Evolutionary conservation across 2,888 invertebrate species (phyloP).

Genomic region (Galeruca laticollis): DNA sequence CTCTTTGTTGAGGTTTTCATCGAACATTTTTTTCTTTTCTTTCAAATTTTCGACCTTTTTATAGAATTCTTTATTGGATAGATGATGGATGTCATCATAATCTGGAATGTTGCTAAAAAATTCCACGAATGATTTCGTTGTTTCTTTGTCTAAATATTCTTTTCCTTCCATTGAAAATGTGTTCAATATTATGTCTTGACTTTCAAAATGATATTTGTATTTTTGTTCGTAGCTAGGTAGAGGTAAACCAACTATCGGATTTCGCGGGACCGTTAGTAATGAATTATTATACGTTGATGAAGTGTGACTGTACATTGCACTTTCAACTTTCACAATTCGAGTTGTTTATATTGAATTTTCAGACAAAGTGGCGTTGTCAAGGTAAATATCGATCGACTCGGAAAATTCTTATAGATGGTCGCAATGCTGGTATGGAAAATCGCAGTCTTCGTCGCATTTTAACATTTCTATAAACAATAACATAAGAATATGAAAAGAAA

Average conservation of each 20-base stretch:
- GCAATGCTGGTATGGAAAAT: constrained; percentile 1
- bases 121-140: constrained; percentile 74
- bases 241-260: constrained; percentile 79
- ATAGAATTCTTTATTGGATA: constrained; percentile 82
- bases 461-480: too few species aligned
- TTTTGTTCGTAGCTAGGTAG: constrained; percentile 77
- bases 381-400: constrained; percentile 38
- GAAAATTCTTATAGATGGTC: constrained; percentile 15
- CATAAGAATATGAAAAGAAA: too few species aligned
- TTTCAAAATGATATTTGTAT: constrained; percentile 61
- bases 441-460: neutral
- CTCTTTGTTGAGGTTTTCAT: constrained; percentile 60
- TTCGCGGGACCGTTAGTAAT: constrained; percentile 78
- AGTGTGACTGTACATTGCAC: constrained; percentile 65
- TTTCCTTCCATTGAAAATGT: constrained; percentile 57
- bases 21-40: constrained; percentile 71
- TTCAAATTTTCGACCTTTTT: constrained; percentile 76
- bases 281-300: constrained; percentile 78
- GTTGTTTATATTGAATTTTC: constrained; percentile 40
- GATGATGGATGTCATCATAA: constrained; percentile 81
- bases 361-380: constrained; percentile 37
- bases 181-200: constrained; percentile 58
- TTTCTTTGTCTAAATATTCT: constrained; percentile 65
- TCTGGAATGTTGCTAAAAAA: constrained; percentile 86
- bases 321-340: constrained; percentile 25